Conservation (phyloP, 2,888 invertebrate species). For the Acleris literana region DNA sequence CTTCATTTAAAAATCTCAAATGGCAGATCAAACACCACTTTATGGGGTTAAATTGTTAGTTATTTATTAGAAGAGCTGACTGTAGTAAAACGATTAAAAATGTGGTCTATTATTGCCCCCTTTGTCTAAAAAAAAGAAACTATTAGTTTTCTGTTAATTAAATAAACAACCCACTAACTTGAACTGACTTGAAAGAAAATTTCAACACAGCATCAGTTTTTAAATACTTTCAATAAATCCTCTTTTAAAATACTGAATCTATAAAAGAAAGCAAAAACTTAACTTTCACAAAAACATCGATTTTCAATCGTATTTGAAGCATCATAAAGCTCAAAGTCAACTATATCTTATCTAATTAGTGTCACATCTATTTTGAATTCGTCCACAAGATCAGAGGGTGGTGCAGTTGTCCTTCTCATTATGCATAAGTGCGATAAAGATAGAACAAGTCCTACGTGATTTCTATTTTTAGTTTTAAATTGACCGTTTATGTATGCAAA, state of each 20-base stretch:
- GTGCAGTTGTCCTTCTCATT: constrained; percentile 16
- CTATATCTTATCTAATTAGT: constrained; percentile 25
- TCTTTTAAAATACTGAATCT: constrained; percentile 11
- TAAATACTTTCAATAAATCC: constrained; percentile 28
- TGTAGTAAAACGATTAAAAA: too few relatives aligned
- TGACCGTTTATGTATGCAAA: constrained; percentile 8
- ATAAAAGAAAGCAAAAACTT: background rate
- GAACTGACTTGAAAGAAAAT: constrained; percentile 19
- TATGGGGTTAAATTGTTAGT: too few relatives aligned
- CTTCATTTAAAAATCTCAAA: too few relatives aligned
- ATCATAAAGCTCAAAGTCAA: constrained; percentile 13
- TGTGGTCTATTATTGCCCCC: background rate
- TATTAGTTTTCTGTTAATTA: constrained; percentile 26
- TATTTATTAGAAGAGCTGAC: too few relatives aligned
- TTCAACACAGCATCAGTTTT: constrained; percentile 29
- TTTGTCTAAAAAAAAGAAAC: constrained; percentile 1
- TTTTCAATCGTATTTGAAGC: background rate
- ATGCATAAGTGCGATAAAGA: constrained; percentile 1
- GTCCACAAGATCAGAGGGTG: constrained; percentile 25
- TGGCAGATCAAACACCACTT: too few relatives aligned
- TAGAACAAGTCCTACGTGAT: constrained; percentile 1
- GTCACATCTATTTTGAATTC: constrained; percentile 34
- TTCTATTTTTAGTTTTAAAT: constrained; percentile 31
- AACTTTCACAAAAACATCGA: background rate
- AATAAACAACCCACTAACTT: constrained; percentile 17